phyloP scores from a whole-genome alignment of 1,140 invertebrate genomes.

The Subanguina moxae region DNA sequence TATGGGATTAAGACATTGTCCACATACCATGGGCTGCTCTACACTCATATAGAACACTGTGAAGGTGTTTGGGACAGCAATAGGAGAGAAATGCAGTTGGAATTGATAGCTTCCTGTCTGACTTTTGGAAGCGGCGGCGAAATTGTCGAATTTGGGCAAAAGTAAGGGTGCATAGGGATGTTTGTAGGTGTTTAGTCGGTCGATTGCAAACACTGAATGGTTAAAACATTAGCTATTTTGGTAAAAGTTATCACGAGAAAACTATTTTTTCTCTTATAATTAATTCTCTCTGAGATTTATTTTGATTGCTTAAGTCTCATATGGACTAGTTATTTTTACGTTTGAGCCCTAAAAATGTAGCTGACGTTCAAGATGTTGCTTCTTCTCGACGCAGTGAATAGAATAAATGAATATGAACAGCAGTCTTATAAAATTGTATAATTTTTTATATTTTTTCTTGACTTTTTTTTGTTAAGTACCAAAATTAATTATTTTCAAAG shows the following conservation, averaged over 20 bases:
- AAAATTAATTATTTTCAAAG: no score
- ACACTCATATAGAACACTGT: background rate
- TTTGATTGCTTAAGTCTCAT: no score
- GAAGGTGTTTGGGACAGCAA: background rate
- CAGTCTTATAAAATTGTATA: no score
- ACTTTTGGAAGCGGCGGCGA: slow-evolving; percentile 9
- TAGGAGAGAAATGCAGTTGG: background rate
- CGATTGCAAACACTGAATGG: slow-evolving; percentile 43
- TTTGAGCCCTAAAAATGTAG: no score
- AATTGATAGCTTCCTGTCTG: slow-evolving; percentile 3
- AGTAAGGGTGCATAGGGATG: background rate
- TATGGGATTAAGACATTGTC: slow-evolving; percentile 30
- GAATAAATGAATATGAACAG: no score
- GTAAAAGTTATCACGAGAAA: background rate
- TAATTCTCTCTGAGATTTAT: no score
- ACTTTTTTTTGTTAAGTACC: no score
- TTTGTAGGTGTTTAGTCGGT: slow-evolving; percentile 32
- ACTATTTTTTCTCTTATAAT: no score
- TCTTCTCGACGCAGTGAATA: no score
- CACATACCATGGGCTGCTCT: background rate
- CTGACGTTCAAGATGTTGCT: no score
- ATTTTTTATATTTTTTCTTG: no score
- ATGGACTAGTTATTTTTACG: no score
- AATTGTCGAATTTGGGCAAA: slow-evolving; percentile 40
- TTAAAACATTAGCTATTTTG: slow-evolving; percentile 10